Evolutionary conservation across 2,113 vertebrate genomes (phyloP), one percentile per base, ranked within the genome.

Genomic region (Coregonus clupeaformis): DNA sequence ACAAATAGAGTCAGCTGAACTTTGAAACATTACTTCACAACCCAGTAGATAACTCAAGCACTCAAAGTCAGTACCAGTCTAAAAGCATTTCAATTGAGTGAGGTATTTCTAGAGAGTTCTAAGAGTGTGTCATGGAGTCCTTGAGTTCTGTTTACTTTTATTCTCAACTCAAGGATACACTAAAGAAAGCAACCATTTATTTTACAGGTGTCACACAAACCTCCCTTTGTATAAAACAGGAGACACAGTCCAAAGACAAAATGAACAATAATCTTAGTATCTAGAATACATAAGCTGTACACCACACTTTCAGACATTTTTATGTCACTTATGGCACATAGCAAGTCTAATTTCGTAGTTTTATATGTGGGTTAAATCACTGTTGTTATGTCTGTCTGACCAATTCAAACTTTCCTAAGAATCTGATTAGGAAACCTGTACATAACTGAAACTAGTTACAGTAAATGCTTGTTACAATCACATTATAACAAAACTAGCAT

Each of bases 341-440:
- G 18, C 49, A 52, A 52, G 49, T 52, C 3, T 52, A 14, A 52
- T 14, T 52, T 14, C 1, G 3, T 52, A 4, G 49, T 52, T 9
- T 42, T 42, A 42, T 42, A 42, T 42, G 36, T 42, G 36, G 36
- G 9, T 42, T 11, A 42, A 55, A 20, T 55, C 4, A 6, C 20
- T 6, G 77, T 75, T 82, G 69, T 32, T 71, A 71, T 82, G 32
- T 16, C 68, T 80, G 32, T 16, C 7, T 42, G 25, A 45, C 5
- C 64, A 60, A 57, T 72, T 30, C 72, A 80, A 85, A 88, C 68
- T 85, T 74, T 22, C 42, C 0, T 20, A 62, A 62, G n/a, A 30
- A 67, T 32, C 57, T 60, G 1, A 7, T 60, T 60, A 60, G 20
- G 6, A 22, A 22, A 22, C n/a, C 18, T 60, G 57, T 24, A 24